Evolutionary conservation across 2,113 vertebrate genomes (phyloP).

Genomic region (Baryphthengus martii): DNA sequence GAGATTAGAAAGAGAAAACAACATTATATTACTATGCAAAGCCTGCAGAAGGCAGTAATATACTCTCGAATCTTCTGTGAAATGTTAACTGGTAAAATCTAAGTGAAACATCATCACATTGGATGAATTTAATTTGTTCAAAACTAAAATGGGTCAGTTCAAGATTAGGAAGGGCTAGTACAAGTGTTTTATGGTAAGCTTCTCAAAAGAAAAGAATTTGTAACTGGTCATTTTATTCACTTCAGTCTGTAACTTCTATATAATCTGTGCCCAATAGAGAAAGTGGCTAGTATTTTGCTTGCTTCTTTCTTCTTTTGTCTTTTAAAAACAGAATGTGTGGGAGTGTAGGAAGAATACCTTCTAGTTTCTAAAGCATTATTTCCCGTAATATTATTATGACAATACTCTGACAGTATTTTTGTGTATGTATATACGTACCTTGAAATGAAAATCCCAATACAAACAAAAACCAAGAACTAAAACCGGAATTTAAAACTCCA

Average conservation of each 20-base stretch:
- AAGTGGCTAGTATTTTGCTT: neutral
- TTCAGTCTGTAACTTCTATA: neutral
- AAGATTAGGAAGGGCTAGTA: neutral
- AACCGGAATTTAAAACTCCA: neutral
- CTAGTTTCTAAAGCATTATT: neutral
- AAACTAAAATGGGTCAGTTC: neutral
- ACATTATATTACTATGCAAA: neutral
- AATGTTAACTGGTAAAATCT: neutral
- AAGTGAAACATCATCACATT: neutral
- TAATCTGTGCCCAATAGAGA: neutral
- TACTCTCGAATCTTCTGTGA: neutral
- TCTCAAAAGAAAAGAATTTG: neutral
- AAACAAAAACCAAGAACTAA: neutral
- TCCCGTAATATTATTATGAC: neutral
- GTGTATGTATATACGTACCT: neutral
- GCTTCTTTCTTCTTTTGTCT: neutral
- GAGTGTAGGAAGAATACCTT: neutral
- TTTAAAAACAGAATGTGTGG: neutral
- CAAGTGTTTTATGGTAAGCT: neutral
- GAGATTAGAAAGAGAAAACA: neutral
- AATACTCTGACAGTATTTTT: neutral
- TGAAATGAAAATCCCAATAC: neutral
- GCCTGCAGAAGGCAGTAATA: neutral
- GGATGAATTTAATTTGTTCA: neutral
- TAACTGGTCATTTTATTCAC: neutral